Evolutionary conservation across 2,113 vertebrate genomes (phyloP).

Genomic region (Brachionichthys hirsutus): DNA sequence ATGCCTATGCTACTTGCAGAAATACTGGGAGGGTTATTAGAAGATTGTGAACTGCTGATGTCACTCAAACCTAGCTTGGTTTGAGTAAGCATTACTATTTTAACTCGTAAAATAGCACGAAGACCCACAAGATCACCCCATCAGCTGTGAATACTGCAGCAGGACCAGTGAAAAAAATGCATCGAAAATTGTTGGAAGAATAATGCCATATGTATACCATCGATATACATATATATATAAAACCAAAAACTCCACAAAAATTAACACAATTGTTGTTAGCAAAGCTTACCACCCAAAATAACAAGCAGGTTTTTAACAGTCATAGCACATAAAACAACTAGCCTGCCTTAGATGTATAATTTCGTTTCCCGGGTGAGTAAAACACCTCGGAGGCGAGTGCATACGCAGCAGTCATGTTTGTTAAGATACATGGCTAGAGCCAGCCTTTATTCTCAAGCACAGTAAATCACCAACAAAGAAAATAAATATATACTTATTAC

Average conservation of each 20-base stretch:
- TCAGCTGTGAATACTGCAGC: constrained; percentile 3
- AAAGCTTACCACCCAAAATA: constrained; percentile 42
- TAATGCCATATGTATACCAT: no score
- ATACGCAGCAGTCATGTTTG: constrained; percentile 75
- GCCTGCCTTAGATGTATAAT: constrained; percentile 73
- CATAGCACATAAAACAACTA: constrained; percentile 63
- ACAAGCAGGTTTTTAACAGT: constrained; percentile 56
- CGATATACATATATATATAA: no score
- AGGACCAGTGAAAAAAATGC: background rate
- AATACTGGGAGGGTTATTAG: background rate
- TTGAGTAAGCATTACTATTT: constrained; percentile 6
- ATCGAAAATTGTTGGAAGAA: background rate
- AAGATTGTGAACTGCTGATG: constrained; percentile 10
- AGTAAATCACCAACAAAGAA: constrained; percentile 74
- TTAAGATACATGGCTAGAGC: constrained; percentile 69
- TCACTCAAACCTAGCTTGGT: background rate
- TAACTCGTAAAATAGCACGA: constrained; percentile 2
- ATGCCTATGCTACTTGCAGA: constrained; percentile 4
- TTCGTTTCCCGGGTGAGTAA: constrained; percentile 72
- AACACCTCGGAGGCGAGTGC: constrained; percentile 71
- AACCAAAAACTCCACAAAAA: constrained; percentile 30
- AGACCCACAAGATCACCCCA: constrained; percentile 3
- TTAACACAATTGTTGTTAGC: constrained; percentile 16
- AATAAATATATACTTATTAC: constrained; percentile 79
- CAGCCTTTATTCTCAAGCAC: constrained; percentile 62